Percentiles rank a stretch among this genome's conserved stretches.
Evolutionary conservation across 2,888 invertebrate genomes (phyloP).

Genomic region (Dinocampus coccinellae): DNA sequence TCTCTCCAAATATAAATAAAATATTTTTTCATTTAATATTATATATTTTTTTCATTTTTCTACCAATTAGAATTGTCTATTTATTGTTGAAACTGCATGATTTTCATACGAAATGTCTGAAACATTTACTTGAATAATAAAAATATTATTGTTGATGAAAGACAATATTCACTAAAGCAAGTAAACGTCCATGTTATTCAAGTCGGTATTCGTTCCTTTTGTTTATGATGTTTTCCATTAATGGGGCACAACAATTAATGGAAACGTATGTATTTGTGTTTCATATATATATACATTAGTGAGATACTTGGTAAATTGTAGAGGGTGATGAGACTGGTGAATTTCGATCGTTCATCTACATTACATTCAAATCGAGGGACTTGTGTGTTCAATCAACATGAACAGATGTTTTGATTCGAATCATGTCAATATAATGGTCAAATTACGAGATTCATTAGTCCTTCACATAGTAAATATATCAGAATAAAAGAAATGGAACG

Average conservation of each 20-base stretch:
- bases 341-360: background rate
- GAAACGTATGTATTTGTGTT: background rate
- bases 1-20: no score
- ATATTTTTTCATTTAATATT: no score
- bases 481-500: no score
- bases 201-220: background rate
- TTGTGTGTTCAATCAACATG: background rate
- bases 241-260: background rate
- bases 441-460: no score
- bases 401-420: background rate
- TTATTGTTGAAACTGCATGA: no score
- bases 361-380: slow-evolving; percentile 1
- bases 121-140: background rate
- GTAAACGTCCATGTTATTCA: background rate
- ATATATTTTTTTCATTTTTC: no score
- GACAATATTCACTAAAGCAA: background rate
- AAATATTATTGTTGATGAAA: background rate
- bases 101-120: no score
- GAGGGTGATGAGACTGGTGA: background rate
- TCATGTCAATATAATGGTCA: background rate
- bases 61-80: no score
- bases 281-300: background rate
- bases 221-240: background rate
- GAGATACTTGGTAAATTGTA: background rate
- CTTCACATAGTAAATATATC: no score